These are phyloP conservation scores for Lates japonicus DNA, from an alignment of 2,797 vertebrate species.

Conservation along the genomic window DNA sequence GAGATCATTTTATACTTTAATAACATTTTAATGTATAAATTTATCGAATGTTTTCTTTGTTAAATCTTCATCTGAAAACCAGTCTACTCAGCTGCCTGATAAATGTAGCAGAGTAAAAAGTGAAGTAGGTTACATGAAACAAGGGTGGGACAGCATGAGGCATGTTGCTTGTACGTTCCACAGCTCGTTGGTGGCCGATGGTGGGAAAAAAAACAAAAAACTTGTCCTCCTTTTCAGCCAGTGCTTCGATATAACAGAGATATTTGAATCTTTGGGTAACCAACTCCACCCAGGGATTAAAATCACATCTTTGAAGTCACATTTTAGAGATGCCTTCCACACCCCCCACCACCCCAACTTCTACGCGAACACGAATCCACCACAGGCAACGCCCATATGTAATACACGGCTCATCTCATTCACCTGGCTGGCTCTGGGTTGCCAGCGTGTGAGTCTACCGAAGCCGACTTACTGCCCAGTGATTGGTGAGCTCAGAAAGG, in stretches of 20 bases:
- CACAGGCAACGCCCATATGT: constrained; percentile 82
- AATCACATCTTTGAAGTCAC: constrained; percentile 26
- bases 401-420: constrained; percentile 50
- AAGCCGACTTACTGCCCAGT: constrained; percentile 72
- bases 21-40: neutral
- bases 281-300: neutral
- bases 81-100: neutral
- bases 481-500: constrained; percentile 68
- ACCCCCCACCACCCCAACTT: neutral
- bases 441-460: too few relatives aligned
- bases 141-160: neutral
- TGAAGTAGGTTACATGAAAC: neutral
- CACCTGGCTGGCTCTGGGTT: constrained; percentile 75
- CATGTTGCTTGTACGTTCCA: neutral
- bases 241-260: neutral
- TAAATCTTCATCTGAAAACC: neutral
- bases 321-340: too few relatives aligned
- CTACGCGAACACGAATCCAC: constrained; percentile 43
- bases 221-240: neutral
- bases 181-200: neutral
- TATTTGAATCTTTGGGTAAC: neutral
- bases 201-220: neutral
- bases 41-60: neutral
- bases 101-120: neutral
- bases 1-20: too few relatives aligned